phyloP scores from a whole-genome alignment of 2,888 invertebrate genomes.

The Thumatha senex region DNA sequence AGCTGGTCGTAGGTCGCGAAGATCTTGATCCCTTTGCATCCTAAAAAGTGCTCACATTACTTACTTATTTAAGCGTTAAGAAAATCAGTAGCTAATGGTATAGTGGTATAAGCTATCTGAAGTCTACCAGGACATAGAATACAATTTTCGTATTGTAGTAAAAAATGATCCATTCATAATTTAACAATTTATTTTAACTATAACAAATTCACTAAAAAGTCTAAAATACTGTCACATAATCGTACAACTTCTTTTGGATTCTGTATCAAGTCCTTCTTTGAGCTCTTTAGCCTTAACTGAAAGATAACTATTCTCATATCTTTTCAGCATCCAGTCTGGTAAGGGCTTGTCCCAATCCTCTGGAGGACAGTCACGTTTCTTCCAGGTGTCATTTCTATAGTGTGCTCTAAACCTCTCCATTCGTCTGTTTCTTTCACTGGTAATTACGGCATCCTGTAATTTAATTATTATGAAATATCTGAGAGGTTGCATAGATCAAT shows the following conservation, averaged over 20 bases:
- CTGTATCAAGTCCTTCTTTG: slow-evolving; percentile 60
- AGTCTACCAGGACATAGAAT: too few relatives aligned
- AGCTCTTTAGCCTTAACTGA: slow-evolving; percentile 85
- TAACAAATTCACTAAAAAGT: not conserved
- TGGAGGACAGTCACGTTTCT: slow-evolving; percentile 89
- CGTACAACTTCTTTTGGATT: slow-evolving; percentile 52
- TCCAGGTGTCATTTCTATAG: slow-evolving; percentile 91
- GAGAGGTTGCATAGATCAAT: too few relatives aligned
- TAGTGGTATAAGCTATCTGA: too few relatives aligned
- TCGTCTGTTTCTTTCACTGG: slow-evolving; percentile 88
- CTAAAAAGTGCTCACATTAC: too few relatives aligned
- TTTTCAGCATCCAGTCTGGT: slow-evolving; percentile 88
- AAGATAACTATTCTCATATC: slow-evolving; percentile 87
- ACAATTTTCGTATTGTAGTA: too few relatives aligned
- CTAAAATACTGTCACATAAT: slow-evolving; percentile 58
- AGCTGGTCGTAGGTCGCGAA: too few relatives aligned
- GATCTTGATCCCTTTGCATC: too few relatives aligned
- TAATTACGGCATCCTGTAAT: slow-evolving; percentile 84
- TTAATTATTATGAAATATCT: not conserved
- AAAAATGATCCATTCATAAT: too few relatives aligned
- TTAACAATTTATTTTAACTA: slow-evolving; percentile 3
- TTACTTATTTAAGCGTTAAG: too few relatives aligned
- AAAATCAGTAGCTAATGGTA: too few relatives aligned
- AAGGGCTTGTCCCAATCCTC: slow-evolving; percentile 91
- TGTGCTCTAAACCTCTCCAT: slow-evolving; percentile 86